phyloP scores from a whole-genome alignment of 2,797 vertebrate species.

The Monodelphis domestica region DNA sequence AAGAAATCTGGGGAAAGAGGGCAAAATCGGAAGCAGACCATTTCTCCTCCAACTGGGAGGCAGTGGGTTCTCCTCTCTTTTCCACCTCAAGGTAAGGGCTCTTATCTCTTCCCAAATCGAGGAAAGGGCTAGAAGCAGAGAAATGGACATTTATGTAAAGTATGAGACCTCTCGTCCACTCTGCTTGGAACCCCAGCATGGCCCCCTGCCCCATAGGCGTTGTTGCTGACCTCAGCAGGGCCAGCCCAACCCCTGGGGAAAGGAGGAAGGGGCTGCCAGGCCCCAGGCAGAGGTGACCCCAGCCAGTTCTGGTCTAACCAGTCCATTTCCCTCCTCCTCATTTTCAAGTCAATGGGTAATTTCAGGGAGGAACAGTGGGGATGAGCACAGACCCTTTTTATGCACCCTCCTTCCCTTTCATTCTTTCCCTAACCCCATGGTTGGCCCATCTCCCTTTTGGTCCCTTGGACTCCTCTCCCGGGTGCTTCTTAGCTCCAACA shows the following conservation, averaged over 20 bases:
- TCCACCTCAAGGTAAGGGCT: background rate
- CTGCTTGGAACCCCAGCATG: background rate
- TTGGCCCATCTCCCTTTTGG: slow-evolving; percentile 47
- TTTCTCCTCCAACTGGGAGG: background rate
- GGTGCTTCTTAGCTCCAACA: slow-evolving; percentile 75
- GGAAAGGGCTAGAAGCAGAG: background rate
- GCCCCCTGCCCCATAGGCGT: slow-evolving; percentile 16
- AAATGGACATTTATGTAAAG: slow-evolving; percentile 22
- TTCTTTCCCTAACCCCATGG: slow-evolving; percentile 25
- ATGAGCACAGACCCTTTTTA: background rate
- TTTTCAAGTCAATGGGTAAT: background rate
- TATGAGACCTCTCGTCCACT: background rate
- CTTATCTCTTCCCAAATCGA: background rate
- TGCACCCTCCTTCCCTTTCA: slow-evolving; percentile 48
- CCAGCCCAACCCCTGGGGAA: slow-evolving; percentile 9
- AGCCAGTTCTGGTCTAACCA: background rate
- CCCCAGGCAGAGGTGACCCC: slow-evolving; percentile 22
- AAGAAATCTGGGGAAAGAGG: background rate
- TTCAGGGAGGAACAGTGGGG: background rate
- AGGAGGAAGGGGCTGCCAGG: slow-evolving; percentile 20
- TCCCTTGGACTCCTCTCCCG: slow-evolving; percentile 67
- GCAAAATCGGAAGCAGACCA: background rate
- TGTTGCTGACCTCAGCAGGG: slow-evolving; percentile 51
- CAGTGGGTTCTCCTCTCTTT: background rate
- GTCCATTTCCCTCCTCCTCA: background rate